Percentiles rank a stretch among this genome's conserved stretches.
phyloP scores from a whole-genome alignment of 2,888 invertebrate genomes.

The Mesorhabditis sp. region DNA sequence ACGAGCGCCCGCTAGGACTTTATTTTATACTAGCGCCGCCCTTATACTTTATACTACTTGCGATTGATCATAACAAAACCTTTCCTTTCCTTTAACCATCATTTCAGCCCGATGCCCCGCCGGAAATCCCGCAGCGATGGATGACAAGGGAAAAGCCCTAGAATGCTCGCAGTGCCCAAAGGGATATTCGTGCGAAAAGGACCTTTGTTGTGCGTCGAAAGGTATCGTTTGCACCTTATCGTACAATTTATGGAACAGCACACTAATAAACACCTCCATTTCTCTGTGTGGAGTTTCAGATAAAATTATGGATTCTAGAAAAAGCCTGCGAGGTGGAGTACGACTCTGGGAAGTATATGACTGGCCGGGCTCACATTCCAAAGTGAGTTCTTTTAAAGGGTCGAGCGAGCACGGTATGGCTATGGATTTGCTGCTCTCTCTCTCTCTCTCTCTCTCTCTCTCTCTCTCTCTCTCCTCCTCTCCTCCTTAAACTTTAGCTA shows the following conservation, averaged over 20 bases:
- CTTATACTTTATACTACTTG: too few species aligned
- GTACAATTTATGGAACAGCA: too few species aligned
- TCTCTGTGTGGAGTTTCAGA: too few species aligned
- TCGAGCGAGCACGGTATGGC: background rate
- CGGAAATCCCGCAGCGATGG: slow-evolving; percentile 3
- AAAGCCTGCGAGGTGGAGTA: slow-evolving; percentile 45
- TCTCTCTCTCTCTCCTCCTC: too few species aligned
- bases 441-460: too few species aligned
- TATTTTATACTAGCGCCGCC: too few species aligned
- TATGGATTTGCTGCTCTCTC: too few species aligned
- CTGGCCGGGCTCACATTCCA: slow-evolving; percentile 47
- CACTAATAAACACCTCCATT: too few species aligned
- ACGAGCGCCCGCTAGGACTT: too few species aligned
- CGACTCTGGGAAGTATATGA: slow-evolving; percentile 52
- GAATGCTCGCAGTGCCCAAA: slow-evolving; percentile 45
- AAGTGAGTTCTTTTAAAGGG: slow-evolving; percentile 18
- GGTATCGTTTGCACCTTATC: slow-evolving; percentile 21
- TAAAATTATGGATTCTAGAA: slow-evolving; percentile 23
- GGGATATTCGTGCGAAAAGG: slow-evolving; percentile 39
- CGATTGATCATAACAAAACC: too few species aligned
- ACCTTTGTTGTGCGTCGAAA: slow-evolving; percentile 49
- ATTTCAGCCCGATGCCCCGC: background rate
- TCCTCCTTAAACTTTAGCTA: too few species aligned
- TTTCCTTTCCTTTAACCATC: too few species aligned
- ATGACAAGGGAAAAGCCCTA: background rate